Evolutionary conservation across 2,888 invertebrate genomes (phyloP), one percentile per base, ranked within the genome.

Genomic region (Ophioninae sp.): DNA sequence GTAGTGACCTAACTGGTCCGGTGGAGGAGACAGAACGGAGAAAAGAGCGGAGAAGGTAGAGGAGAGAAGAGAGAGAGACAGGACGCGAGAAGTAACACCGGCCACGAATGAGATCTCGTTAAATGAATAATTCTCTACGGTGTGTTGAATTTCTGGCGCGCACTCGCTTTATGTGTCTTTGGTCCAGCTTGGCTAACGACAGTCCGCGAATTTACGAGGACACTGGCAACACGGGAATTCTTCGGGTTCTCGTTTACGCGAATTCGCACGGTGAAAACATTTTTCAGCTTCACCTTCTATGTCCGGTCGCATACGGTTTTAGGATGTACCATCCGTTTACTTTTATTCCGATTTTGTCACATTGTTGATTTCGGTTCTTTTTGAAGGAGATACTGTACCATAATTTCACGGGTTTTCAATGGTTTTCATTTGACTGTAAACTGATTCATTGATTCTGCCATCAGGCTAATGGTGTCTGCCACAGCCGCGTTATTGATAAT

Each of bases 101-200:
- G 73, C 74, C 83, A 77, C 83, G 87, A 87, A 85, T 62, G 87
- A 86, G 84, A 87, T 86, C 81, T 82, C 79, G 82, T 30, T 88
- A 88, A 88, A 87, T 87, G 85, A 88, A 88, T 88, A 88, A 88
- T 88, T 88, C 70, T 67, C 84, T 83, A 56, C 83, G 77, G 59
- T 67, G 30, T 44, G 44, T 78, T 79, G 37, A 69, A 70, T 44
- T 69, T 44, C 59, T 44, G 61, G 64, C 68, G 75, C 44, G 79
- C 44, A 65, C 69, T 73, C 37, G 44, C 75, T 75, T 59, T 70
- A 50, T 30, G 30, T 56, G 50, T 57, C 44, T 23, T 61, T 64
- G 50, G 30, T 59, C 41, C 41, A 44, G 41, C 50, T 21, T 56
- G 50, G 56, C 70, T 80, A 73, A 80, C 80, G 69, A 70, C 23